A percentile compares a stretch with the other conserved stretches of the same genome.
Evolutionary conservation across 2,113 vertebrate genomes (phyloP).

Genomic region (Silurus asotus): DNA sequence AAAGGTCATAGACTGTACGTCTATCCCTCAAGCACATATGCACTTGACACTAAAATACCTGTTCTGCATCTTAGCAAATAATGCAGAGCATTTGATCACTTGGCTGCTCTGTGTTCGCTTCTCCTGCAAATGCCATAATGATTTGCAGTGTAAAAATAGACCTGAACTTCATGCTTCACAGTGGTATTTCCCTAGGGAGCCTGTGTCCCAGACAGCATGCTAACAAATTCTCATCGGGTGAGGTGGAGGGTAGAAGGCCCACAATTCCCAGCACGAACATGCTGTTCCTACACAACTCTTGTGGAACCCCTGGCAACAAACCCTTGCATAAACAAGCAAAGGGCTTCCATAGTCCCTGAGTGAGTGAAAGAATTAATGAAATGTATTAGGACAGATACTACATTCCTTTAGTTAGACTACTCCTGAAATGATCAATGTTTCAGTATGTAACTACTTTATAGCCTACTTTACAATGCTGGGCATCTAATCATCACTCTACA

Average conservation of each 20-base stretch:
- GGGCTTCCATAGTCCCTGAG: background rate
- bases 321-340: conserved; percentile 13
- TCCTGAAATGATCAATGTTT: background rate
- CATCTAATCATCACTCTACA: background rate
- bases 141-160: conserved; percentile 69
- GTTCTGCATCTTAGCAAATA: conserved; percentile 2
- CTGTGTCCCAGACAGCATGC: conserved; percentile 65
- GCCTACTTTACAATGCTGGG: background rate
- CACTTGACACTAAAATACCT: background rate
- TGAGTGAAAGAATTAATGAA: background rate
- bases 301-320: conserved; percentile 47
- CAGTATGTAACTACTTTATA: background rate
- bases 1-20: conserved; percentile 3
- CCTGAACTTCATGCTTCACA: conserved; percentile 18
- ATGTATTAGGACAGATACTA: background rate
- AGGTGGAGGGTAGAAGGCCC: conserved; percentile 47
- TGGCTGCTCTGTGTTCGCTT: conserved; percentile 50
- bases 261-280: conserved; percentile 41
- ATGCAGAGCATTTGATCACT: conserved; percentile 38
- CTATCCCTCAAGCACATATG: background rate
- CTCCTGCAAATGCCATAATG: conserved; percentile 55
- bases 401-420: background rate
- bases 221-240: conserved; percentile 59
- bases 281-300: conserved; percentile 16
- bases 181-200: conserved; percentile 61